Conservation (phyloP, 2,888 invertebrate genomes). For the Morinoia aosen region DNA sequence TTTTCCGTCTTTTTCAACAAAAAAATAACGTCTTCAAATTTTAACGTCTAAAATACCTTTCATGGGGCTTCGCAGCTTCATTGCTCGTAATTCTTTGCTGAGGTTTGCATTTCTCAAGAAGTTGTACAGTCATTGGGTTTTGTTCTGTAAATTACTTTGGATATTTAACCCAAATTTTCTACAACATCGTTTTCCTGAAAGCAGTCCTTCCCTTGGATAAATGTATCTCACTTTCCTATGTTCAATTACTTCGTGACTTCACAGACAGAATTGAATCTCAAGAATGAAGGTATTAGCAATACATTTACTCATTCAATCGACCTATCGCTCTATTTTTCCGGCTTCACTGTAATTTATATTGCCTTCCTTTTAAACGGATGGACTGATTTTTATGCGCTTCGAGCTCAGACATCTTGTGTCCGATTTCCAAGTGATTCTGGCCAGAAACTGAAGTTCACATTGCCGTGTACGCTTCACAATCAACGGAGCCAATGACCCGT, state of each 20-base stretch:
- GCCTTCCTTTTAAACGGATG: background rate
- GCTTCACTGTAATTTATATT: background rate
- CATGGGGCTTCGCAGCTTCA: background rate
- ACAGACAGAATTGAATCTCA: background rate
- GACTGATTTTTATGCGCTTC: background rate
- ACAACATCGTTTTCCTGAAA: background rate
- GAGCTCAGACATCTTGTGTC: background rate
- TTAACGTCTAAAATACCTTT: background rate
- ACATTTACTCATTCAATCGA: background rate
- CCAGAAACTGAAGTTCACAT: background rate
- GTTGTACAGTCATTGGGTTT: background rate
- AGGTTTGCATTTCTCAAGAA: background rate
- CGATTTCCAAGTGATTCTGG: background rate
- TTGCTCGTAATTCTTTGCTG: background rate
- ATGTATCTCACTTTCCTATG: background rate
- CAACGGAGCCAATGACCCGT: background rate
- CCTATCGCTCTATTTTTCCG: background rate
- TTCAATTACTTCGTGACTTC: background rate
- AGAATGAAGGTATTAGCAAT: background rate
- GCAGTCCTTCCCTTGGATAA: background rate
- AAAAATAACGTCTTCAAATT: background rate
- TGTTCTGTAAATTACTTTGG: background rate
- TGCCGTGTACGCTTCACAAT: background rate
- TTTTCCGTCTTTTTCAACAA: background rate
- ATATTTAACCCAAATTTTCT: background rate